phyloP scores from a whole-genome alignment of 2,888 invertebrate species.

The Mechanitis mazaeus region DNA sequence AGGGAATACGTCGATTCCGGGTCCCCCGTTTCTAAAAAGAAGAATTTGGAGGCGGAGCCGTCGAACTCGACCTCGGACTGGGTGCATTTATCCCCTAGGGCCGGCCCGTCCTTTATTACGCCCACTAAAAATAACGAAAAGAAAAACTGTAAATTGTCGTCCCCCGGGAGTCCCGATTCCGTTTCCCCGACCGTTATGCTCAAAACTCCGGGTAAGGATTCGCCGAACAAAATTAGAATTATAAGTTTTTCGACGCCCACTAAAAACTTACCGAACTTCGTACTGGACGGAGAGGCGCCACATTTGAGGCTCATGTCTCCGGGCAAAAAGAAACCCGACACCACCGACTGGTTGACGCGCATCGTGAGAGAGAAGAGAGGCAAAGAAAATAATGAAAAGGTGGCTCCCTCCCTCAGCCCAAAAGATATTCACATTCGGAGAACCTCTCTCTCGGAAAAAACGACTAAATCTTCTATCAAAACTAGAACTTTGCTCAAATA shows the following conservation, averaged over 20 bases:
- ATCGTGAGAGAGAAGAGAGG: constrained; percentile 43
- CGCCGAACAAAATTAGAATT: constrained; percentile 43
- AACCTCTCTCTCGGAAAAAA: constrained; percentile 46
- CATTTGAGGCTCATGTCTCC: constrained; percentile 84
- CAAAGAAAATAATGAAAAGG: constrained; percentile 25
- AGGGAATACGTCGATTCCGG: constrained; percentile 32
- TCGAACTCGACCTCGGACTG: constrained; percentile 35
- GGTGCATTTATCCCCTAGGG: constrained; percentile 40
- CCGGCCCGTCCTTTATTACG: constrained; percentile 54
- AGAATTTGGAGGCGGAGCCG: constrained; percentile 30
- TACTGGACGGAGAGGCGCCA: constrained; percentile 85
- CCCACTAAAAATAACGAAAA: constrained; percentile 55
- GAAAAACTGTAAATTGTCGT: constrained; percentile 41
- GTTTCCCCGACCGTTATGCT: constrained; percentile 36
- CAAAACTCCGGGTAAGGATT: constrained; percentile 40
- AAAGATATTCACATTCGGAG: constrained; percentile 46
- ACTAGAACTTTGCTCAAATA: constrained; percentile 56
- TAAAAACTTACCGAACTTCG: constrained; percentile 85
- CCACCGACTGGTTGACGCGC: constrained; percentile 82
- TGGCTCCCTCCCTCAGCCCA: constrained; percentile 42
- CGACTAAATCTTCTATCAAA: constrained; percentile 42
- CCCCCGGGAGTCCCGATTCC: constrained; percentile 45
- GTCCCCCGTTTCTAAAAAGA: constrained; percentile 31
- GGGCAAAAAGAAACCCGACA: constrained; percentile 77
- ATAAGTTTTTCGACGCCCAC: constrained; percentile 76